These are phyloP conservation scores for Collichthys lucidus DNA, from an alignment of 2,113 vertebrate species.

Conservation along the genomic window DNA sequence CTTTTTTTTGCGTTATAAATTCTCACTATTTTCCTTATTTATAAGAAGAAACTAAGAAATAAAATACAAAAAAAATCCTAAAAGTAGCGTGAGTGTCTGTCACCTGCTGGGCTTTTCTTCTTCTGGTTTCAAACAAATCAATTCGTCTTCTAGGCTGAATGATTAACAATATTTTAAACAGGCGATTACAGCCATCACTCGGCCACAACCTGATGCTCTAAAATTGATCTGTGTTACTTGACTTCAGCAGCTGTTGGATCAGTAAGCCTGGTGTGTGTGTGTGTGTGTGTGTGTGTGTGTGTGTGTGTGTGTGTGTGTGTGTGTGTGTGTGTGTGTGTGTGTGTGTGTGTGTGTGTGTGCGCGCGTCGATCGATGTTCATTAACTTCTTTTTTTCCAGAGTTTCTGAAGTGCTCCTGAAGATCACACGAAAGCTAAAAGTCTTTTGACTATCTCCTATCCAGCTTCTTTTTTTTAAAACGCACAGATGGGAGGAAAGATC, in stretches of 20 bases:
- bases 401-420: conserved; percentile 71
- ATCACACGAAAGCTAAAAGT: conserved; percentile 78
- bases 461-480: conserved; percentile 41
- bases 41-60: not conserved
- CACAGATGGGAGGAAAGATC: conserved; percentile 52
- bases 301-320: conserved; percentile 11
- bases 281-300: not conserved
- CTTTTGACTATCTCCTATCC: conserved; percentile 67
- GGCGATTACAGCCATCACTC: conserved; percentile 55
- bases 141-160: conserved; percentile 38
- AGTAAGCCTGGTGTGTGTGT: conserved; percentile 32
- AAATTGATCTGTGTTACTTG: conserved; percentile 79
- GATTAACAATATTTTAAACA: conserved; percentile 60
- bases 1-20: not conserved
- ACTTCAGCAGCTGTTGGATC: conserved; percentile 79
- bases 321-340: too few species aligned
- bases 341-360: too few species aligned
- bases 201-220: conserved; percentile 66
- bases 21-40: not conserved
- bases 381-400: conserved; percentile 82
- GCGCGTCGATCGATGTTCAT: conserved; percentile 78
- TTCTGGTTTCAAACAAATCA: conserved; percentile 40
- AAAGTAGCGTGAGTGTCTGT: not conserved
- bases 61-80: not conserved
- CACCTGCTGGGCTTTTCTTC: not conserved